Evolutionary conservation across 2,888 invertebrate genomes (phyloP), one percentile per base, ranked within the genome.

Genomic region (Hirtodrosophila alboralis): DNA sequence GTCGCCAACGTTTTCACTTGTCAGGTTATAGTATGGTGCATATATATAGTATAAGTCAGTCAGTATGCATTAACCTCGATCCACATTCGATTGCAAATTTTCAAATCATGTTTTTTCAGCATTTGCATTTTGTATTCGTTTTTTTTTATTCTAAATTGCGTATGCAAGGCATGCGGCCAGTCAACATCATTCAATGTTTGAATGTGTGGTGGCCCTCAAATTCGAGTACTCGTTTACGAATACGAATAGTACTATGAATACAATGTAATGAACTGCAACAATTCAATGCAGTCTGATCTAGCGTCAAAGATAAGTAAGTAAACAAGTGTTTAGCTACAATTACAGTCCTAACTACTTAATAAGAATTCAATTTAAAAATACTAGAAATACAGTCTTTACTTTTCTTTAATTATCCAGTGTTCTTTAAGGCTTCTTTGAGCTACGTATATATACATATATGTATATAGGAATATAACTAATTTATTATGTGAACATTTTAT

Each of bases 31-130:
- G 23, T 23, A 18, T 49, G 30, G 28, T 26, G 26, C 14, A 45
- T 41, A 30, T 60, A 44, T 61, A 34, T 44, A 44, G 36, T 53
- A 28, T 12, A 43, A 44, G 26, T 9, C 33, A 41, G 41, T 18
- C 37, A n/a, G 60, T 53, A 67, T 67, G 49, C 64, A 65, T 65
- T 65, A 73, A 75, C 83, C 84, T 80, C 79, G 79, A 79, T 83
- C 79, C 80, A 84, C 73, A 69, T 80, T 75, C 68, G 64, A 73
- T 78, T 78, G 75, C 60, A 40, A 75, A 65, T 75, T 70, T n/a
- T 62, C 52, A 71, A 56, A 67, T 63, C 54, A 62, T 61, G 54
- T 57, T n/a, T n/a, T n/a, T n/a, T 65, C 28, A 38, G 53, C 45
- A 69, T 67, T 37, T 44, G 53, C 41, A 36, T 27, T 59, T 21